Base-by-base conservation (phyloP, 2,888 invertebrate genomes). In the Gymnocheta viridis region DNA sequence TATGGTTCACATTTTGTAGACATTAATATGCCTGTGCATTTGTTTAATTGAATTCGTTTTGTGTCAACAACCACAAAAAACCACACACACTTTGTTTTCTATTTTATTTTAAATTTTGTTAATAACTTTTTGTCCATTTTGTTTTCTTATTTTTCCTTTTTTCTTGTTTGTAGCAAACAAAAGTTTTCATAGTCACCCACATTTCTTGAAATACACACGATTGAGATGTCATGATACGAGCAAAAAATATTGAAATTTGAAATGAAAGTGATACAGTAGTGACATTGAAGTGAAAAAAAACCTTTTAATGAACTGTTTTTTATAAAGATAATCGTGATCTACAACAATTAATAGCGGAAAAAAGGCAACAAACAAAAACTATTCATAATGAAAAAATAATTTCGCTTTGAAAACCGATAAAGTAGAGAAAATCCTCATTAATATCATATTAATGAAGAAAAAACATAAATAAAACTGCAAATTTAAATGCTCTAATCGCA, bases 231-330 rank as follows among this genome's bases (percentile, higher is more conserved):
- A 70, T 62, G 82, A 69, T 78, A 56, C 24, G 7, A 32, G n/a
- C n/a, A 32, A 32, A 32, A 38, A 70, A 70, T 35, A 62, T 72
- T 70, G 38, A 49, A 70, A 51, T 78, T 51, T 56, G 38, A 58
- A 78, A 70, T 79, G 82, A 83, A 83, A 83, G 82, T 83, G 58
- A 69, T 74, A 74, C 70, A 76, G 78, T 79, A 76, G 78, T 79
- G 82, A 79, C 82, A 83, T 83, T 83, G 82, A 83, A 82, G 79
- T 74, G 38, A 2, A 17, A 3, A n/a, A n/a, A n/a, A n/a, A n/a
- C n/a, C 2, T 70, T 66, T 80, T 73, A 73, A 73, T 51, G 24
- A 80, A 74, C 60, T 74, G 24, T 27, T 32, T 29, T 54, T 70
- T 69, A 6, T 69, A 41, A 38, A 72, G 73, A 60, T 44, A 67